These are phyloP conservation scores for Ceratotherium simum DNA, from an alignment of 2,113 vertebrate genomes.

Conservation along the genomic window DNA sequence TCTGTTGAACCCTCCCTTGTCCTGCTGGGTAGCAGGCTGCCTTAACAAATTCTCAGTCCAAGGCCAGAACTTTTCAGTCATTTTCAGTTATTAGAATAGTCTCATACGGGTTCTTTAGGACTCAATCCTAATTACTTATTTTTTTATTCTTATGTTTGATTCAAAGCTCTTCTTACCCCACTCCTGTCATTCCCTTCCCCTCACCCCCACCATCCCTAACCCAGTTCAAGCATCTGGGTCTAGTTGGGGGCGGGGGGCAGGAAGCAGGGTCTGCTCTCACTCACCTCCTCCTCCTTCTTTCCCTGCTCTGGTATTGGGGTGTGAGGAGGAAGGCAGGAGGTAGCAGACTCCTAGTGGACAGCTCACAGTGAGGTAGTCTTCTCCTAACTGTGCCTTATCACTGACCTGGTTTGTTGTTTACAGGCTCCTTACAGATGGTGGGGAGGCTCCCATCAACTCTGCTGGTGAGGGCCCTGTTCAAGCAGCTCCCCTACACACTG, in stretches of 20 bases:
- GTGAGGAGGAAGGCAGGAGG: background rate
- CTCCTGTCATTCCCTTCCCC: background rate
- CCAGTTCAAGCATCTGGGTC: slow-evolving; percentile 10
- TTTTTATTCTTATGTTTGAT: slow-evolving; percentile 46
- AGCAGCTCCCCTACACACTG: background rate
- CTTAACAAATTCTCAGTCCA: slow-evolving; percentile 61
- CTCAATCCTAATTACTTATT: background rate
- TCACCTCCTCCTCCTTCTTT: background rate
- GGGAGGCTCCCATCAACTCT: background rate
- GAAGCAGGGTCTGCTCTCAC: background rate
- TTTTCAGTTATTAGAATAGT: slow-evolving; percentile 53
- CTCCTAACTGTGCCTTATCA: background rate
- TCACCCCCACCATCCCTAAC: background rate
- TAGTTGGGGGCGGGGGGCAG: background rate
- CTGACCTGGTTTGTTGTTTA: background rate
- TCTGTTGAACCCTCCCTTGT: slow-evolving; percentile 58
- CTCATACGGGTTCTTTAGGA: slow-evolving; percentile 39
- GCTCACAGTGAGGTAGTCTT: background rate
- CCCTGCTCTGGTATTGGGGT: background rate
- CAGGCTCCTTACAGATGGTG: background rate
- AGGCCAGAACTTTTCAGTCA: slow-evolving; percentile 55
- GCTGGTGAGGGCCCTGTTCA: background rate
- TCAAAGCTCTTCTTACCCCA: slow-evolving; percentile 38
- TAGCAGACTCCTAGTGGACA: background rate
- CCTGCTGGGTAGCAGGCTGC: slow-evolving; percentile 60